Percentiles rank a stretch among this genome's conserved stretches.
phyloP scores from a whole-genome alignment of 2,113 vertebrate species.

The Gobiocypris rarus region DNA sequence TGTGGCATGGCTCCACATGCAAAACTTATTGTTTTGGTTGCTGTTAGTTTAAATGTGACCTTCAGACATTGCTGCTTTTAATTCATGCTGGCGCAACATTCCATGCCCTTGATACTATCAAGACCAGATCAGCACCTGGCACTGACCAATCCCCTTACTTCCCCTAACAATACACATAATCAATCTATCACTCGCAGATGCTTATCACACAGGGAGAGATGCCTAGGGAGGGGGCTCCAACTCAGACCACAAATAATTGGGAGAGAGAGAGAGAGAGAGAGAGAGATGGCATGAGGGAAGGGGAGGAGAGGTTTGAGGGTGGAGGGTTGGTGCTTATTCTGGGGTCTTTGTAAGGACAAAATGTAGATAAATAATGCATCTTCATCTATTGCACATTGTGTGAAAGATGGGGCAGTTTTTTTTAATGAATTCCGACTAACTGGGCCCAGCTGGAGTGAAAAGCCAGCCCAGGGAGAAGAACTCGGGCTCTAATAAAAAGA shows the following conservation, averaged over 20 bases:
- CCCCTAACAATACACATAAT: conserved; percentile 77
- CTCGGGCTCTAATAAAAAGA: conserved; percentile 88
- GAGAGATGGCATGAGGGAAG: conserved; percentile 30
- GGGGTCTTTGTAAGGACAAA: conserved; percentile 50
- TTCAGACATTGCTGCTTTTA: conserved; percentile 58
- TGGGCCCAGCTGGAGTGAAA: conserved; percentile 82
- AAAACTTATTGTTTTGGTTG: conserved; percentile 31
- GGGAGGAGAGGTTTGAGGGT: background rate
- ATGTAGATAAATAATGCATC: conserved; percentile 70
- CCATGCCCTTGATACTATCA: conserved; percentile 79
- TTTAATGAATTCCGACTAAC: conserved; percentile 86
- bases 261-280: conserved; percentile 25
- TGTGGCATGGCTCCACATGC: background rate
- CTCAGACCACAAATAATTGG: conserved; percentile 52
- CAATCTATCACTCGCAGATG: conserved; percentile 80
- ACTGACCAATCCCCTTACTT: conserved; percentile 72
- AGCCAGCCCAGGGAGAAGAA: conserved; percentile 76
- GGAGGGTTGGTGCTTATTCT: conserved; percentile 20
- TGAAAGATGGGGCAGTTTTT: conserved; percentile 72
- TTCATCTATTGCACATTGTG: conserved; percentile 69
- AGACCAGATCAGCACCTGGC: conserved; percentile 75
- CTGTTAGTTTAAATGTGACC: conserved; percentile 57
- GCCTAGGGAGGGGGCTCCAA: conserved; percentile 24
- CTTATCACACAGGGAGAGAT: conserved; percentile 72
- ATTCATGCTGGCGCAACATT: conserved; percentile 61